Evolutionary conservation across 2,113 vertebrate genomes (phyloP).

Genomic region (Irena cyanogastra): DNA sequence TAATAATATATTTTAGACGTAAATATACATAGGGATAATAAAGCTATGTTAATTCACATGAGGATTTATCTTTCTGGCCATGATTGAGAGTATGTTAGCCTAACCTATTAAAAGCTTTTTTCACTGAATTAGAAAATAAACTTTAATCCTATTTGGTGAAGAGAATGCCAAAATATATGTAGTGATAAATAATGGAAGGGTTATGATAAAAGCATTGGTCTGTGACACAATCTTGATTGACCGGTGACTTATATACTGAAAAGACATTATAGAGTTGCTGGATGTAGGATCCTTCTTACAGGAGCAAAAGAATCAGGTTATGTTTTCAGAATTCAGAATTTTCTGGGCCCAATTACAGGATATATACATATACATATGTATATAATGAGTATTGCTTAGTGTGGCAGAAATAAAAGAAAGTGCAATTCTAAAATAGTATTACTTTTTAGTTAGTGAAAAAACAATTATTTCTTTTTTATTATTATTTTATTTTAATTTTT

Average conservation of each 20-base stretch:
- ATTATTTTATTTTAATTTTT: too few species aligned
- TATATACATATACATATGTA: not conserved
- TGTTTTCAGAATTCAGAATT: not conserved
- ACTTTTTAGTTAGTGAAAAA: not conserved
- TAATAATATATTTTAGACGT: not conserved
- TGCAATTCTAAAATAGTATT: not conserved
- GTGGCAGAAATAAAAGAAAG: not conserved
- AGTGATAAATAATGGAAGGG: not conserved
- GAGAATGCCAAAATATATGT: not conserved
- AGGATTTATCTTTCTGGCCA: not conserved
- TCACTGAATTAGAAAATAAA: not conserved
- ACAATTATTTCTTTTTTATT: too few species aligned
- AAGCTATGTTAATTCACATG: not conserved
- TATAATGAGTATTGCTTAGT: not conserved
- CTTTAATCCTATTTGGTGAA: not conserved
- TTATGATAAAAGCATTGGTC: not conserved
- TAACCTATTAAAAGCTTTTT: not conserved
- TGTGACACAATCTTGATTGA: not conserved
- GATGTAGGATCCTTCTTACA: not conserved
- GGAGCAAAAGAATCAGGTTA: not conserved
- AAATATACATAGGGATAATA: not conserved
- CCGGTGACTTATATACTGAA: not conserved
- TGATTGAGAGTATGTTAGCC: not conserved
- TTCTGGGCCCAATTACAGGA: not conserved
- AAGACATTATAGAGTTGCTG: not conserved